A percentile compares a stretch with the other conserved stretches of the same genome.
These are phyloP conservation scores for Polypterus bichir DNA, from an alignment of 2,113 vertebrate species.

Conservation along the genomic window DNA sequence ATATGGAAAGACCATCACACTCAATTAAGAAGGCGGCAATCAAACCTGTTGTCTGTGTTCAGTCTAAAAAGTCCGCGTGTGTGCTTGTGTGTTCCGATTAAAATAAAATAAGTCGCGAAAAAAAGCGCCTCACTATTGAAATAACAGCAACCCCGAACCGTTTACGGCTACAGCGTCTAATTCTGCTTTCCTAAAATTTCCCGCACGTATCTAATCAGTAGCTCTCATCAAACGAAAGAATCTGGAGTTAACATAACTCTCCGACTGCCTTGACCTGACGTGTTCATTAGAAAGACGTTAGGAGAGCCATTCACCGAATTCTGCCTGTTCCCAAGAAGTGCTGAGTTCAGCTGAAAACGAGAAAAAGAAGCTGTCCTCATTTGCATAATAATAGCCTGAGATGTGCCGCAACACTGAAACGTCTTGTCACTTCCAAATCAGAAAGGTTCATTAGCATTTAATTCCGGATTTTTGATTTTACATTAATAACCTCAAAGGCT, in stretches of 20 bases:
- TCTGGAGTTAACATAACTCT: conserved; percentile 5
- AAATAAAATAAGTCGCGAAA: too few species aligned
- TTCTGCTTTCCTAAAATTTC: background rate
- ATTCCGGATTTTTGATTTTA: conserved; percentile 24
- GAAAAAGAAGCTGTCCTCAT: conserved; percentile 46
- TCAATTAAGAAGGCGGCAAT: too few species aligned
- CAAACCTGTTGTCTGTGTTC: too few species aligned
- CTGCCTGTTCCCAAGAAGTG: conserved; percentile 17
- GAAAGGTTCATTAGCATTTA: conserved; percentile 34
- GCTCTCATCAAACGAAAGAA: conserved; percentile 1
- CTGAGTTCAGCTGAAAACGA: conserved; percentile 30
- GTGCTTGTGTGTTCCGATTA: too few species aligned
- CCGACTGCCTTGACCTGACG: conserved; percentile 14
- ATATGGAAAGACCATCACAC: too few species aligned
- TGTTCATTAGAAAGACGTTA: conserved; percentile 22
- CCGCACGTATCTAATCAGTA: background rate
- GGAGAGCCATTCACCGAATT: conserved; percentile 12
- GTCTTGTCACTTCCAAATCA: conserved; percentile 28
- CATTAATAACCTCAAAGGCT: conserved; percentile 18
- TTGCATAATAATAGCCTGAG: conserved; percentile 63
- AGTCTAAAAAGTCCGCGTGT: too few species aligned
- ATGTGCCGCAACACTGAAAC: conserved; percentile 39
- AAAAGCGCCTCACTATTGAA: too few species aligned
- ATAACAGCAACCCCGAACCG: too few species aligned
- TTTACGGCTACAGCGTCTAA: background rate